Base-by-base conservation (phyloP, 2,113 vertebrate genomes). In the Melanerpes formicivorus region DNA sequence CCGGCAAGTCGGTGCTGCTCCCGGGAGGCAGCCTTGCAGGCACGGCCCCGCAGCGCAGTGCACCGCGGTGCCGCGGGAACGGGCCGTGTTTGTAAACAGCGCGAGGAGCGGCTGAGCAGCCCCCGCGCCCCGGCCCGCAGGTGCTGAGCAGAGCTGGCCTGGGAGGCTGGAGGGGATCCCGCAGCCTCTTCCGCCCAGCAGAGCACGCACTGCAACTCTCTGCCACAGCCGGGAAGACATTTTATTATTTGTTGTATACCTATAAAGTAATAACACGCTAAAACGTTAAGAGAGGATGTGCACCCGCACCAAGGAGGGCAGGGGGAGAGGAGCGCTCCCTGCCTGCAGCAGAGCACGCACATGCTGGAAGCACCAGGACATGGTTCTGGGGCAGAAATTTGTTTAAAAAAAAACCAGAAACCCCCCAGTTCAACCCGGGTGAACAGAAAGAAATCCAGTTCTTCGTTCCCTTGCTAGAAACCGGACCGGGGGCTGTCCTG, bases 401-500 rank as follows among this genome's bases (percentile, higher is more conserved):
- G 12, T 26, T 22, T 19, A 6, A 5, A 55, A 34, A 55, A 30
- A 10, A 34, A 34, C 34, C 1, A 22, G 11, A 60, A 29, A 56
- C 69, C 18, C 5, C 19, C 56, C 1, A 10, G 11, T 6, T 9
- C 19, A 6, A 19, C 0, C 21, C 6, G 7, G 37, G 18, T 1
- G 32, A 8, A 44, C 34, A 3, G 46, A 27, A 5, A 14, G 10
- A 6, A 18, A 8, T 6, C 1, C 46, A 37, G 4, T 10, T 6
- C 0, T 1, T 7, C 3, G 21, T 34, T 9, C 11, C 54, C 32
- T 8, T 10, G 17, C 7, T 30, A 2, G 1, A 12, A 11, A 3
- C 4, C 11, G 15, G 46, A 4, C 5, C 1, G 3, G 27, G 1
- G 18, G 14, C 1, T 4, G 1, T 3, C 26, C 30, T 11, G 0